Conservation (phyloP, 2,797 vertebrate species). For the Hozukius guyotensis region DNA sequence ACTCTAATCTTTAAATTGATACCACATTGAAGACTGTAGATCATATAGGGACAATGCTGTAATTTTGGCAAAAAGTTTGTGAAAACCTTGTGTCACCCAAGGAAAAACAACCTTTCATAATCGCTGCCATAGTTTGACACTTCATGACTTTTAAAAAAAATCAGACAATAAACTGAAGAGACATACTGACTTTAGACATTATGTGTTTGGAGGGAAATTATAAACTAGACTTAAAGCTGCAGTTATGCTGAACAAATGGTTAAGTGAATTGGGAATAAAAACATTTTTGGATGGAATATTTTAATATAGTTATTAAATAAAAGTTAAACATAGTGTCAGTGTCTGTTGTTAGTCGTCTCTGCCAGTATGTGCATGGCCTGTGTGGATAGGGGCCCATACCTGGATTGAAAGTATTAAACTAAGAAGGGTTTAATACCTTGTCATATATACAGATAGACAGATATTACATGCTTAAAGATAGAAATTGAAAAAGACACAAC, state of each 20-base stretch:
- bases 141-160: neutral
- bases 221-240: neutral
- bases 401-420: neutral
- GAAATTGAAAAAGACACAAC: neutral
- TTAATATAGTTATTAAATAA: neutral
- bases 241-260: neutral
- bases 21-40: conserved; percentile 23
- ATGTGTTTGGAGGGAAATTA: neutral
- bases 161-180: neutral
- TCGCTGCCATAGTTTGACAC: neutral
- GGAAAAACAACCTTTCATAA: neutral
- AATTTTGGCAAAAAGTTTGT: neutral
- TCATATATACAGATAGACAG: neutral
- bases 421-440: neutral
- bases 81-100: neutral
- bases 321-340: neutral
- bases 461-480: neutral
- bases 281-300: neutral
- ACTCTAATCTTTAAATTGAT: conserved; percentile 8
- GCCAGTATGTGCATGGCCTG: neutral
- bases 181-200: neutral
- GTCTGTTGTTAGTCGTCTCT: neutral
- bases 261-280: neutral
- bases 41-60: neutral
- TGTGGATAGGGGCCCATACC: neutral